A percentile compares a stretch with the other conserved stretches of the same genome.
Conservation (phyloP, 2,888 invertebrate species). For the Anticlea derivata region DNA sequence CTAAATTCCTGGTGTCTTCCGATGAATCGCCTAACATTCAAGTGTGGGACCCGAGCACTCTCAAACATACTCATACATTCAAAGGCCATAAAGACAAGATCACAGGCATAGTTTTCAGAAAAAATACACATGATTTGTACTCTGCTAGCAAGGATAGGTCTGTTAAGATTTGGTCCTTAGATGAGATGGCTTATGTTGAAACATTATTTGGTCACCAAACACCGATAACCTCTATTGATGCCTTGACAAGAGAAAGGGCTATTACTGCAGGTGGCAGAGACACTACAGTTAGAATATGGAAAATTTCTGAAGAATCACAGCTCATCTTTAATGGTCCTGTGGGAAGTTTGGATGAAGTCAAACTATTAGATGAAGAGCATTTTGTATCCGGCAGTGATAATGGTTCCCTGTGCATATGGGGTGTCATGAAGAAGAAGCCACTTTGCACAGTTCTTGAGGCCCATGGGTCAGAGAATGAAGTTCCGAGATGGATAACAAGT, state of each 20-base stretch:
- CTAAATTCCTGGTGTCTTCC: conserved; percentile 89
- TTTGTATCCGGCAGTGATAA: conserved; percentile 97
- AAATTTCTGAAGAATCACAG: conserved; percentile 98
- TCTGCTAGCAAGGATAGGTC: conserved; percentile 90
- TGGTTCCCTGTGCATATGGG: conserved; percentile 94
- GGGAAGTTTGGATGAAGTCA: conserved; percentile 93
- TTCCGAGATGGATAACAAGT: conserved; percentile 94
- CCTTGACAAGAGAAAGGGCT: conserved; percentile 92
- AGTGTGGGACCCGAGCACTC: conserved; percentile 92
- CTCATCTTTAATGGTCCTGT: conserved; percentile 94
- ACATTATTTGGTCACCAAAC: conserved; percentile 97
- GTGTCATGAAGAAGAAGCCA: conserved; percentile 93
- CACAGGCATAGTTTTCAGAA: conserved; percentile 92
- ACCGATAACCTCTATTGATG: conserved; percentile 93
- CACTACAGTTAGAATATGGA: conserved; percentile 95
- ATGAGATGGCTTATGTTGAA: conserved; percentile 98
- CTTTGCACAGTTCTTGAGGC: conserved; percentile 87
- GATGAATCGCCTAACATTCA: conserved; percentile 86
- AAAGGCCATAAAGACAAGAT: conserved; percentile 90
- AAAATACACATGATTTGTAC: conserved; percentile 93
- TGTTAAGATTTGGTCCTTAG: conserved; percentile 97
- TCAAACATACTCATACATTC: conserved; percentile 91
- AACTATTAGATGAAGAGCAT: conserved; percentile 95
- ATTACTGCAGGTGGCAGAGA: conserved; percentile 96
- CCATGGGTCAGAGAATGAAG: conserved; percentile 88